Percentiles rank a stretch among this genome's conserved stretches.
Conservation (phyloP, 2,797 vertebrate genomes). For the Prionace glauca region DNA sequence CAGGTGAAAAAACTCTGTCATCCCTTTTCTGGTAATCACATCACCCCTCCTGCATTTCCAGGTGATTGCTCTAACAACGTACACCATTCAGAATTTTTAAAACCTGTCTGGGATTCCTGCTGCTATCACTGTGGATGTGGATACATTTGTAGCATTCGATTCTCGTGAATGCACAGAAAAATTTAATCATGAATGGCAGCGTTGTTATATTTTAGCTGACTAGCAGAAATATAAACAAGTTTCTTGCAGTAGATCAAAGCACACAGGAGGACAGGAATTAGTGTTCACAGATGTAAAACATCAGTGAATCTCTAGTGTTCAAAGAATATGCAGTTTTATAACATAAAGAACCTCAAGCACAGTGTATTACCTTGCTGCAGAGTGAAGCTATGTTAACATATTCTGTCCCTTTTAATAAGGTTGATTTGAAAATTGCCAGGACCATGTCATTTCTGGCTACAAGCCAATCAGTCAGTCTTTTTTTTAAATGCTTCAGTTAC, state of each 20-base stretch:
- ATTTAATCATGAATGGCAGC: neutral
- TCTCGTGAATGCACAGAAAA: neutral
- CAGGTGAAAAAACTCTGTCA: neutral
- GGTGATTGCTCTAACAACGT: neutral
- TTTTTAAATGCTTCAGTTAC: neutral
- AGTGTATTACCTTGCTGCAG: neutral
- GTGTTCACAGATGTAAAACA: neutral
- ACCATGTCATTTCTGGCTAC: neutral
- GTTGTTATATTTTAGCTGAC: slow-evolving; percentile 3
- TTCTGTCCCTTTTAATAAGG: neutral
- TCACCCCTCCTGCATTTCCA: neutral
- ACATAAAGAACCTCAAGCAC: neutral
- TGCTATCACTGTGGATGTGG: neutral
- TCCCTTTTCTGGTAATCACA: neutral
- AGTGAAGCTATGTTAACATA: neutral
- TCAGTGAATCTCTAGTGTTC: slow-evolving; percentile 6
- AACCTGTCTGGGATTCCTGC: neutral
- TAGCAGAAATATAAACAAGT: neutral
- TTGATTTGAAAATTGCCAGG: neutral
- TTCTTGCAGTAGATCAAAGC: neutral
- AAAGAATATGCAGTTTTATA: neutral
- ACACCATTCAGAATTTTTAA: neutral
- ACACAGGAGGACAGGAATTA: neutral
- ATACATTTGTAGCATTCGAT: neutral
- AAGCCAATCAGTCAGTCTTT: neutral